Evolutionary conservation across 2,888 invertebrate genomes (phyloP).

Genomic region (Crocallis elinguaria): DNA sequence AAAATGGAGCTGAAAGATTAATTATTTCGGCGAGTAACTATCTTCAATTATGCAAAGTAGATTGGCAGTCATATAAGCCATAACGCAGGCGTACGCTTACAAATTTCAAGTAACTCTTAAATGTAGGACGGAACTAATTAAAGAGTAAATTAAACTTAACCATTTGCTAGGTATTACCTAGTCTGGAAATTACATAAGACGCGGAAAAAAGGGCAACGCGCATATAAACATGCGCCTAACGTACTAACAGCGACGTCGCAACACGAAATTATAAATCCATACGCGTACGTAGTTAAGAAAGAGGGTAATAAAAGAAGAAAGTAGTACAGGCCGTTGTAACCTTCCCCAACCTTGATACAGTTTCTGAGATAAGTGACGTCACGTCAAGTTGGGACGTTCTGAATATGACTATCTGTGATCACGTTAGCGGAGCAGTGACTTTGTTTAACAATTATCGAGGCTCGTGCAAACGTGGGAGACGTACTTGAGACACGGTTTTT

Average conservation of each 20-base stretch:
- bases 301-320: slow-evolving; percentile 43
- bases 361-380: slow-evolving; percentile 46
- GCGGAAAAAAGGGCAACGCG: slow-evolving; percentile 43
- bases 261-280: slow-evolving; percentile 39
- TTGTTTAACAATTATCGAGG: slow-evolving; percentile 52
- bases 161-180: slow-evolving; percentile 35
- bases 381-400: slow-evolving; percentile 29
- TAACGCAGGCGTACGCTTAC: slow-evolving; percentile 13
- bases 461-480: slow-evolving; percentile 44
- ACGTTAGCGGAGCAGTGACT: slow-evolving; percentile 48
- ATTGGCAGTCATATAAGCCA: neutral
- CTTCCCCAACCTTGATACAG: slow-evolving; percentile 47
- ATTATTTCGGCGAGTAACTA: too few relatives aligned
- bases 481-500: slow-evolving; percentile 35
- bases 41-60: neutral
- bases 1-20: too few relatives aligned
- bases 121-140: slow-evolving; percentile 46
- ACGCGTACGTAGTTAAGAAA: slow-evolving; percentile 41
- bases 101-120: slow-evolving; percentile 15
- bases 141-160: slow-evolving; percentile 38
- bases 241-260: slow-evolving; percentile 23
- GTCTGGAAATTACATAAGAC: slow-evolving; percentile 49
- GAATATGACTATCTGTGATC: slow-evolving; percentile 42
- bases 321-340: slow-evolving; percentile 35
- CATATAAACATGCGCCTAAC: slow-evolving; percentile 29